Evolutionary conservation across 1,140 invertebrate genomes (phyloP), one percentile per base, ranked within the genome.

Genomic region (Bombus huntii): DNA sequence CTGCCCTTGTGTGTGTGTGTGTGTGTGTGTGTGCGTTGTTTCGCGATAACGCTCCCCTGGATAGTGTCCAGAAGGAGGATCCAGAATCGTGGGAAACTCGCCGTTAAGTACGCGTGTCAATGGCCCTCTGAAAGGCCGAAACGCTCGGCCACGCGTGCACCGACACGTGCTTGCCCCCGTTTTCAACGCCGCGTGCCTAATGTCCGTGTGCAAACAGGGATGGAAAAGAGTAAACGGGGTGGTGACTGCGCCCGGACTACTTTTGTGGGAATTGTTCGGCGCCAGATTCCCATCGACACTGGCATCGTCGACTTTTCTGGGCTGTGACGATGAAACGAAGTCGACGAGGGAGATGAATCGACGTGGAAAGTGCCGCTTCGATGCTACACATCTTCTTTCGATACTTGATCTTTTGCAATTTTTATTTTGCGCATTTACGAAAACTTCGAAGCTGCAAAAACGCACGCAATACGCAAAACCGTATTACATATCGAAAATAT

Each of bases 211-310:
- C 28, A 53, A 81, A 71, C 62, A 66, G 78, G 79, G 79, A 47
- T 59, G 47, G 18, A 59, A 47, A 34, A 37, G 22, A 31, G 70
- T 34, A 42, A 59, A 73, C 79, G 53, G 70, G 31, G 53, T 39
- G 44, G 12, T 39, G 78, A 66, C 62, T 47, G 31, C n/a, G 10
- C 12, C 34, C 10, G n/a, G n/a, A 15, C 80, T 22, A 47, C 70
- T 72, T 66, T 77, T 89, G 88, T 90, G 88, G 88, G 88, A 90
- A 90, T 83, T 72, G 76, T 87, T 84, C 72, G 31, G 42, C 42
- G 6, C 31, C 44, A 34, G 34, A 81, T 89, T 90, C 88, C 88
- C 88, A 90, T 89, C 88, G 86, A 84, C 68, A 31, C 57, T 22
- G 5, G 0, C 37, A 25, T 44, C 47, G 39, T 80, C 86, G 82